Evolutionary conservation across 2,113 vertebrate genomes (phyloP).

Genomic region (Mirounga angustirostris): DNA sequence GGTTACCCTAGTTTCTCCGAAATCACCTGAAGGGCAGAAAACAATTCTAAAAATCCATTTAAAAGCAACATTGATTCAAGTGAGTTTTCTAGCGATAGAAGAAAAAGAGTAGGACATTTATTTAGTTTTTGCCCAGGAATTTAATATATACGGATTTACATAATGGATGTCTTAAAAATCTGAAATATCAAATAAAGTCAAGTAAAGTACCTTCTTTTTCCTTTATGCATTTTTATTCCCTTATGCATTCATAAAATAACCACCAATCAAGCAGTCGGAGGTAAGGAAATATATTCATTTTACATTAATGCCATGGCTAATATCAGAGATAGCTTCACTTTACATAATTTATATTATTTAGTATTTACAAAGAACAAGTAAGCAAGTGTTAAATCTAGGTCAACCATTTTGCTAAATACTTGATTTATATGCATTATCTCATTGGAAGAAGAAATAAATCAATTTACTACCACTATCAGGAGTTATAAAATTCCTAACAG

Average conservation of each 20-base stretch:
- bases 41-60: conserved; percentile 50
- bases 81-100: background rate
- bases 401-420: conserved; percentile 43
- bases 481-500: conserved; percentile 47
- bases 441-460: conserved; percentile 31
- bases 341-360: background rate
- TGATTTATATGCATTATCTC: conserved; percentile 47
- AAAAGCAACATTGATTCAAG: conserved; percentile 50
- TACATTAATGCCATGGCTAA: conserved; percentile 13
- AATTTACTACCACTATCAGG: conserved; percentile 10
- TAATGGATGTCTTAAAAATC: conserved; percentile 12
- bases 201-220: conserved; percentile 9
- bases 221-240: background rate
- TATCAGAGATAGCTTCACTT: conserved; percentile 34
- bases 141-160: conserved; percentile 47
- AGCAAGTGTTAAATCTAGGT: background rate
- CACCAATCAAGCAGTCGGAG: background rate
- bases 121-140: background rate
- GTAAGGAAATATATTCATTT: conserved; percentile 8
- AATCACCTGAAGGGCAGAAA: conserved; percentile 54
- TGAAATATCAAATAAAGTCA: conserved; percentile 12
- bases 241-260: conserved; percentile 30
- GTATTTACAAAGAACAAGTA: conserved; percentile 61
- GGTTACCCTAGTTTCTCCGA: background rate
- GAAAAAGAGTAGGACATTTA: background rate